phyloP scores from a whole-genome alignment of 2,113 vertebrate genomes.

The Tragulus kanchil region DNA sequence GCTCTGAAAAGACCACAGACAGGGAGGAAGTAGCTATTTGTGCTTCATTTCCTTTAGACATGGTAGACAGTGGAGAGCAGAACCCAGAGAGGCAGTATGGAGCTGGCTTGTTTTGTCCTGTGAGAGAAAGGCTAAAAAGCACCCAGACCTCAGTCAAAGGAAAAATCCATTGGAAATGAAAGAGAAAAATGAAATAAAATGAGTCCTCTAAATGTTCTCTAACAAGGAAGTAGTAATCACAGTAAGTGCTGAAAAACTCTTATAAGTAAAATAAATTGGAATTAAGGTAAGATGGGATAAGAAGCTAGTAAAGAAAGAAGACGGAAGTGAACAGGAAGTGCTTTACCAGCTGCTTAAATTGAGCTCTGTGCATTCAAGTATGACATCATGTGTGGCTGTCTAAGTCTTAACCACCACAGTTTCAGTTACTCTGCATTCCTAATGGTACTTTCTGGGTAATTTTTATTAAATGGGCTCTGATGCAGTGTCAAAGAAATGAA shows the following conservation, averaged over 20 bases:
- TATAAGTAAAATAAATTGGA: background rate
- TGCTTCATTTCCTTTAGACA: conserved; percentile 19
- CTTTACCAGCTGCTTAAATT: background rate
- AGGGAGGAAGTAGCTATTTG: conserved; percentile 5
- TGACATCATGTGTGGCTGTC: background rate
- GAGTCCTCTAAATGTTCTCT: background rate
- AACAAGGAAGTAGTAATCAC: background rate
- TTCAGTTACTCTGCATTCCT: conserved; percentile 2
- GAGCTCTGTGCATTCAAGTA: background rate
- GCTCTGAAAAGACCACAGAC: background rate
- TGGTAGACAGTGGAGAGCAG: background rate
- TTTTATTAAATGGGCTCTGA: conserved; percentile 34
- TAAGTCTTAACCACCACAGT: background rate
- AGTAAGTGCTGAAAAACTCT: background rate
- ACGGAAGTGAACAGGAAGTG: background rate
- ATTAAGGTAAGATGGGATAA: background rate
- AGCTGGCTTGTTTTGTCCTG: background rate
- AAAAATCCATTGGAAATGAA: background rate
- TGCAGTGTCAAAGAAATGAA: background rate
- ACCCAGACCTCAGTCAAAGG: no score
- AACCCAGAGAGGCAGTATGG: no score
- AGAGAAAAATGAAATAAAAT: background rate
- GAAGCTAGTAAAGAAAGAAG: background rate
- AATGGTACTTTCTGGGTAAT: background rate
- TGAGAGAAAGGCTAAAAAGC: background rate